Evolutionary conservation across 2,797 vertebrate genomes (phyloP), one percentile per base, ranked within the genome.

Genomic region (Gymnodraco acuticeps): DNA sequence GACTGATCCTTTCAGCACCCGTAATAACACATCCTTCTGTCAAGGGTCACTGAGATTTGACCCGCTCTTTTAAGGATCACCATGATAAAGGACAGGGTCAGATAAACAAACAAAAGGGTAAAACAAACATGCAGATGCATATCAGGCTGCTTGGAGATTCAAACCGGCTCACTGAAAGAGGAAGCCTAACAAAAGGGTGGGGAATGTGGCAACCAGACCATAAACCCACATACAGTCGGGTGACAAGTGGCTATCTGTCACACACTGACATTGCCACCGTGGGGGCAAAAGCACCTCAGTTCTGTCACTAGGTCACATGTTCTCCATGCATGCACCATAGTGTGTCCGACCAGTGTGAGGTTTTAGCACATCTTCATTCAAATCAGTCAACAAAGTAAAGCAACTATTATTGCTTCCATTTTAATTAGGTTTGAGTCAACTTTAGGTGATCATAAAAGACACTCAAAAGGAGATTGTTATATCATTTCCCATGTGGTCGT

Each of bases 131-230:
- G 4, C 73, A 61, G 43, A 75, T 42, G 27, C 15, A 65, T 8
- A 11, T n/a, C 9, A 43, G 53, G 3, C 66, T 75, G 38, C 42
- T 46, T 3, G 20, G 41, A 69, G 48, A 77, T 56, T 76, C 16
- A 68, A 59, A 56, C 52, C 27, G 1, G 9, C 27, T 65, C 46
- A 61, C 31, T 67, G 75, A 89, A 64, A 59, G 70, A 80, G 78
- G 90, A 94, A 92, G 87, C 48, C 85, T 93, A 73, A 74, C 93
- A 89, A 77, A 83, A 64, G 61, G 47, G 83, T 89, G 91, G 78
- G 94, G 94, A 96, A 95, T 95, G 89, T 95, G 67, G 80, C 92
- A 88, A 96, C 94, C 90, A 95, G 92, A 87, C 61, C 78, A 82
- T 92, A 94, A 94, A 90, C 86, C 91, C 90, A 81, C 87, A 89